phyloP scores from a whole-genome alignment of 2,113 vertebrate genomes.

The Strix uralensis region DNA sequence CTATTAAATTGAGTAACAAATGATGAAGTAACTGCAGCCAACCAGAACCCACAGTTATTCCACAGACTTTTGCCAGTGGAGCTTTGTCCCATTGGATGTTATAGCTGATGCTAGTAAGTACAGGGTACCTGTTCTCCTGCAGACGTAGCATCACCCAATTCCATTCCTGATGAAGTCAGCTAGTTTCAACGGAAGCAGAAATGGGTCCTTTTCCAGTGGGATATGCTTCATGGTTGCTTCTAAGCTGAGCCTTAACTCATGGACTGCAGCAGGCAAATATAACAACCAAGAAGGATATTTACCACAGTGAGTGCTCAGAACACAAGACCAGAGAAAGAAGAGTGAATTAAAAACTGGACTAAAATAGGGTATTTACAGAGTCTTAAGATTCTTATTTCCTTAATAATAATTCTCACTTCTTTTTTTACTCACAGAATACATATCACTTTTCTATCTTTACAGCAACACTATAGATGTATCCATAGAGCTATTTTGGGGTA shows the following conservation, averaged over 20 bases:
- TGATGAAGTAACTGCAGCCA: background rate
- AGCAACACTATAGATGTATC: background rate
- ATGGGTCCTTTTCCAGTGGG: background rate
- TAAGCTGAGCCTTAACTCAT: background rate
- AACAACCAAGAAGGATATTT: background rate
- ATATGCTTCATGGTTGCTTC: too few relatives aligned
- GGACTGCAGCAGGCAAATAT: background rate
- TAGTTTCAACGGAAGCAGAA: background rate
- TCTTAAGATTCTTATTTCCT: background rate
- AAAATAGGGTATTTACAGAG: background rate
- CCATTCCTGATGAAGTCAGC: background rate
- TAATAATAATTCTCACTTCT: background rate
- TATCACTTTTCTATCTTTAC: background rate
- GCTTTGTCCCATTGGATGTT: background rate
- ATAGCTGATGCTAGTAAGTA: background rate
- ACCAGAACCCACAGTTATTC: background rate
- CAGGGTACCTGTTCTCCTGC: too few relatives aligned
- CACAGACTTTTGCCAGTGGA: background rate
- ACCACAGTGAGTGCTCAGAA: background rate
- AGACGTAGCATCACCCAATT: background rate
- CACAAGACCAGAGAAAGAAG: background rate
- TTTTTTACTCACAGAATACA: background rate
- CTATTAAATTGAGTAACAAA: background rate
- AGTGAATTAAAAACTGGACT: background rate
- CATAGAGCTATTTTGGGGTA: background rate